A percentile compares a stretch with the other conserved stretches of the same genome.
phyloP scores from a whole-genome alignment of 2,113 vertebrate genomes.

The Phyllostomus discolor region DNA sequence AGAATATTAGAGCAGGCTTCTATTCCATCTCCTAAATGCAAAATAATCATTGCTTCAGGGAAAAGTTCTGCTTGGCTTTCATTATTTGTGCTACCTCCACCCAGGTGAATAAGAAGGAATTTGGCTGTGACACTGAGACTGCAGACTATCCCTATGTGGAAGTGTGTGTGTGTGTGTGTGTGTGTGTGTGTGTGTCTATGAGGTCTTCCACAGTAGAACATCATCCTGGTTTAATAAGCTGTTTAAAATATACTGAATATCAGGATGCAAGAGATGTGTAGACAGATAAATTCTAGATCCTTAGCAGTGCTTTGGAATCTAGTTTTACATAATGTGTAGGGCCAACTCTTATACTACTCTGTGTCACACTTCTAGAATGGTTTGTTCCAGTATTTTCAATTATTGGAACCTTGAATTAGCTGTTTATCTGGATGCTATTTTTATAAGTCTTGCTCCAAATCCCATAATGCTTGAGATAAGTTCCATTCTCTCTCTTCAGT shows the following conservation, averaged over 20 bases:
- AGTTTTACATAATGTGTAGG: background rate
- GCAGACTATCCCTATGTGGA: background rate
- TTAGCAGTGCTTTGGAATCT: background rate
- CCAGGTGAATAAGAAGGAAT: background rate
- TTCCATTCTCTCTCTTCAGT: background rate
- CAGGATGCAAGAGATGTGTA: background rate
- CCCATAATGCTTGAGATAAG: background rate
- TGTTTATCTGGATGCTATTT: background rate
- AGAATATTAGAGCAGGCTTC: constrained; percentile 37
- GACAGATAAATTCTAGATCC: background rate
- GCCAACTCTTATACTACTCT: background rate
- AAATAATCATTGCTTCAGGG: constrained; percentile 38
- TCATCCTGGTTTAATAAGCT: background rate
- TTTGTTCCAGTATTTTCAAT: background rate
- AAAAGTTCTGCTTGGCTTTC: background rate
- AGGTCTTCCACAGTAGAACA: background rate
- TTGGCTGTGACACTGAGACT: background rate
- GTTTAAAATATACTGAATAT: background rate
- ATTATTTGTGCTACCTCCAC: background rate
- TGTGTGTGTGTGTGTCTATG: background rate
- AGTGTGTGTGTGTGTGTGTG: background rate
- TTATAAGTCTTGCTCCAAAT: background rate
- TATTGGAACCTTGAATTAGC: background rate
- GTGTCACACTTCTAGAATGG: background rate
- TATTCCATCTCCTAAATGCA: constrained; percentile 34